These are phyloP conservation scores for Dipodomys spectabilis DNA, from an alignment of 2,113 vertebrate species.

Conservation along the genomic window DNA sequence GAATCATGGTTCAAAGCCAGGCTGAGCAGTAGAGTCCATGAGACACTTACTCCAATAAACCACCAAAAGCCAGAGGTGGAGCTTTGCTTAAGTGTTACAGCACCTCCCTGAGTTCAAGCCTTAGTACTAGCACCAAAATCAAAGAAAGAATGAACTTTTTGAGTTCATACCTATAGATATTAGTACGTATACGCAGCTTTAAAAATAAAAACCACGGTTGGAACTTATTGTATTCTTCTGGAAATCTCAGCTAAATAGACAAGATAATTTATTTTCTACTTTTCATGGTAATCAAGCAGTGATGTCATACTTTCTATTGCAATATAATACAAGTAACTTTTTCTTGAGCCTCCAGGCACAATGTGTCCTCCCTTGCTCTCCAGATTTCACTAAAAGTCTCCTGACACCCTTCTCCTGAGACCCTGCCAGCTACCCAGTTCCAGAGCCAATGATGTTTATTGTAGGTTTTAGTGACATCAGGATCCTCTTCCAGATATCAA, in stretches of 20 bases:
- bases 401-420: background rate
- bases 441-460: background rate
- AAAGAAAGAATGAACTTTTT: background rate
- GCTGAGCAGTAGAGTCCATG: too few relatives aligned
- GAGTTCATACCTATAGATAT: background rate
- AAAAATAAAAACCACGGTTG: background rate
- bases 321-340: background rate
- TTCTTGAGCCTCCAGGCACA: background rate
- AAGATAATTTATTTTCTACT: conserved; percentile 1
- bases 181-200: background rate
- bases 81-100: too few relatives aligned
- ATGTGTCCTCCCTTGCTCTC: background rate
- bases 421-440: background rate
- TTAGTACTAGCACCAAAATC: too few relatives aligned
- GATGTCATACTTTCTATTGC: background rate
- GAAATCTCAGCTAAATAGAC: background rate
- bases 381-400: background rate
- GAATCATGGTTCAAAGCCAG: too few relatives aligned
- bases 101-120: too few relatives aligned
- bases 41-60: too few relatives aligned
- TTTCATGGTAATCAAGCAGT: background rate
- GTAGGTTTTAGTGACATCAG: background rate
- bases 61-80: too few relatives aligned
- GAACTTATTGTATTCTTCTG: background rate
- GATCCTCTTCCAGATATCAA: background rate